These are phyloP conservation scores for Anthonomus grandis DNA, from an alignment of 1,140 invertebrate genomes.

Conservation along the genomic window DNA sequence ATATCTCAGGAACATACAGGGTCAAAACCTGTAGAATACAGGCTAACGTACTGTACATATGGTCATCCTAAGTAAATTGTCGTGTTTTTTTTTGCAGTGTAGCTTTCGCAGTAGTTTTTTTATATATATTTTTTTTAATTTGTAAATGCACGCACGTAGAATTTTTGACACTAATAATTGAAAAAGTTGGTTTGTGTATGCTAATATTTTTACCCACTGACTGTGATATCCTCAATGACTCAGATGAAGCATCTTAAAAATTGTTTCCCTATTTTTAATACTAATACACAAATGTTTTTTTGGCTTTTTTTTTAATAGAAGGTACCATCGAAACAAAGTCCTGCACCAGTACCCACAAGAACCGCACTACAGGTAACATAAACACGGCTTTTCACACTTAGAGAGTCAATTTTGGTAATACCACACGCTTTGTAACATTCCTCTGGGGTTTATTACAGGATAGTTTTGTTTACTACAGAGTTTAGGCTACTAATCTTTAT, in stretches of 20 bases:
- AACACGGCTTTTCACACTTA: constrained; percentile 18
- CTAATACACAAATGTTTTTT: constrained; percentile 13
- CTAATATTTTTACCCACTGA: not conserved
- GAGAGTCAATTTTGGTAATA: constrained; percentile 8
- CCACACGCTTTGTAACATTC: constrained; percentile 27
- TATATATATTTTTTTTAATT: too few relatives aligned
- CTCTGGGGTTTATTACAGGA: too few relatives aligned
- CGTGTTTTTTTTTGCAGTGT: too few relatives aligned
- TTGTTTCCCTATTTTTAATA: constrained; percentile 15
- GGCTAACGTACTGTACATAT: too few relatives aligned
- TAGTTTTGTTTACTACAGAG: too few relatives aligned
- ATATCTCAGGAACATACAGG: too few relatives aligned
- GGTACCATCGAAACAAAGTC: constrained; percentile 34
- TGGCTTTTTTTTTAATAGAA: constrained; percentile 36
- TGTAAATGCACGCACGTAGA: too few relatives aligned
- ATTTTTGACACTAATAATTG: too few relatives aligned
- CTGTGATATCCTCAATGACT: constrained; percentile 6
- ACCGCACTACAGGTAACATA: constrained; percentile 46
- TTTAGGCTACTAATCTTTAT: too few relatives aligned
- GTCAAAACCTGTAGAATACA: too few relatives aligned
- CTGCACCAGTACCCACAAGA: constrained; percentile 39
- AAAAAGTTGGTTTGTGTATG: constrained; percentile 17
- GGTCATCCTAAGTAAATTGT: too few relatives aligned
- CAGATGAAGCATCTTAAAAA: constrained; percentile 6
- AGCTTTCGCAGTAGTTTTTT: too few relatives aligned